Percentiles rank a stretch among this genome's conserved stretches.
These are phyloP conservation scores for Microplitis mediator DNA, from an alignment of 1,140 invertebrate species.

Conservation along the genomic window DNA sequence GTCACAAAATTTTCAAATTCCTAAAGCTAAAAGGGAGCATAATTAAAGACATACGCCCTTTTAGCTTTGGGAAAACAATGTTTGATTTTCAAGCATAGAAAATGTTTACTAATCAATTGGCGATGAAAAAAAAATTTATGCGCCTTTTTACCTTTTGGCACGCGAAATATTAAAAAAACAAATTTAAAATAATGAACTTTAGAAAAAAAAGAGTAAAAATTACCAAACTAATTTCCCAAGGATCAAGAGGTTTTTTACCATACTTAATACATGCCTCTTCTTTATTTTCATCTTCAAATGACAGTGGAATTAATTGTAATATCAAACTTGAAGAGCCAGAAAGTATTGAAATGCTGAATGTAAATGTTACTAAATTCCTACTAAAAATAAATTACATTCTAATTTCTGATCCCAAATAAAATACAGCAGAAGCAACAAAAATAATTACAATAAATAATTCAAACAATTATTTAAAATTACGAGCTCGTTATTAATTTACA, in stretches of 20 bases:
- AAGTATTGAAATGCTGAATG: constrained; percentile 33
- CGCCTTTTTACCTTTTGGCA: too few species aligned
- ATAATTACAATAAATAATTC: neutral
- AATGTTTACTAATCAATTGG: too few species aligned
- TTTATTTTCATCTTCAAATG: constrained; percentile 30
- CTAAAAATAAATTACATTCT: constrained; percentile 29
- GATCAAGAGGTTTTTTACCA: constrained; percentile 17
- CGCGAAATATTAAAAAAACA: too few species aligned
- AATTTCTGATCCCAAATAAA: constrained; percentile 15
- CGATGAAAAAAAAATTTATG: too few species aligned
- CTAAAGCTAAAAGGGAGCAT: too few species aligned
- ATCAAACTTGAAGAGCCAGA: constrained; percentile 29
- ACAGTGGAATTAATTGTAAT: constrained; percentile 32
- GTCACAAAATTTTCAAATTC: too few species aligned
- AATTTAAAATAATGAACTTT: neutral
- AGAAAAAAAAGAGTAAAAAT: constrained; percentile 17
- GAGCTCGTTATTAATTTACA: neutral
- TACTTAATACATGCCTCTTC: constrained; percentile 33
- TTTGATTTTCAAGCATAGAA: too few species aligned
- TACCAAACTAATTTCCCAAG: constrained; percentile 31
- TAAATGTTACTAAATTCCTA: constrained; percentile 35
- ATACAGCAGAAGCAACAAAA: neutral
- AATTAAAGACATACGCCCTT: too few species aligned
- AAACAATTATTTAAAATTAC: neutral
- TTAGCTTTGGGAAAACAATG: too few species aligned